A percentile compares a stretch with the other conserved stretches of the same genome.
Evolutionary conservation across 1,140 invertebrate genomes (phyloP).

Genomic region (Rhynchophorus ferrugineus): DNA sequence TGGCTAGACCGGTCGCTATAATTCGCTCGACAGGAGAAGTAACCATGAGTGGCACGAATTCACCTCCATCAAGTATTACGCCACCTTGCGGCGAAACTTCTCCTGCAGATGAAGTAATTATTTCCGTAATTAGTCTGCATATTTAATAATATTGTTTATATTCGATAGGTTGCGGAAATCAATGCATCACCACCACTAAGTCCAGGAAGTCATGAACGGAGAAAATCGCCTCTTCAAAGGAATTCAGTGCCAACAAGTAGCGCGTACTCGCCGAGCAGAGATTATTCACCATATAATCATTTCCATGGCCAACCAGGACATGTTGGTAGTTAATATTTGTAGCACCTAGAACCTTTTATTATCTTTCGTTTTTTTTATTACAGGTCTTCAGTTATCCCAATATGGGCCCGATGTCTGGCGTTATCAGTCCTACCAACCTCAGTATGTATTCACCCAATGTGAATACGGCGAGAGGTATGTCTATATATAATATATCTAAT

Average conservation of each 20-base stretch:
- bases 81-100: constrained; percentile 45
- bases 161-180: constrained; percentile 38
- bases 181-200: constrained; percentile 39
- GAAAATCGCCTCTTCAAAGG: constrained; percentile 37
- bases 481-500: too few relatives aligned
- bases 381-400: constrained; percentile 87
- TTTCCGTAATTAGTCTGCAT: too few relatives aligned
- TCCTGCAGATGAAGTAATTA: constrained; percentile 35
- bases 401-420: constrained; percentile 73
- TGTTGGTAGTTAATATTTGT: constrained; percentile 49
- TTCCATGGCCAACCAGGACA: constrained; percentile 83
- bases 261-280: constrained; percentile 50
- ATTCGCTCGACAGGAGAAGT: constrained; percentile 76
- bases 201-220: constrained; percentile 36
- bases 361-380: constrained; percentile 29
- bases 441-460: constrained; percentile 78
- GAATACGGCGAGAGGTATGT: constrained; percentile 56
- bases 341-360: constrained; percentile 11
- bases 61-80: constrained; percentile 57
- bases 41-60: constrained; percentile 46
- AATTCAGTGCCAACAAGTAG: constrained; percentile 36
- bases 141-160: too few relatives aligned
- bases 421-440: constrained; percentile 84
- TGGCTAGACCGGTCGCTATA: constrained; percentile 92
- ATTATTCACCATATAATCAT: constrained; percentile 80